Evolutionary conservation across 2,888 invertebrate genomes (phyloP).

Genomic region (Drosophila diplacantha): DNA sequence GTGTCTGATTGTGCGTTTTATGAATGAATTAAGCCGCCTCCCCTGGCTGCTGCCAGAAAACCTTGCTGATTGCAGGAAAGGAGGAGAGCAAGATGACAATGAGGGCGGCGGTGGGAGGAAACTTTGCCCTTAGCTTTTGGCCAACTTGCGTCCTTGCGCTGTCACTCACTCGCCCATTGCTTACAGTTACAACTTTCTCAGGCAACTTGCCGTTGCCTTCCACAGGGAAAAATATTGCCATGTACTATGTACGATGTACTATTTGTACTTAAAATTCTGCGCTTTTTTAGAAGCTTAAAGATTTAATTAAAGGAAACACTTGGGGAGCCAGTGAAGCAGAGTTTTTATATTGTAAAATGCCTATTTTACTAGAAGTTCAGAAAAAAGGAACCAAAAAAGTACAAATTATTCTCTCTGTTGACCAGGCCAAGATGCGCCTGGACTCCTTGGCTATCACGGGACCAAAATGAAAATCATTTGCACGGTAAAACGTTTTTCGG

Average conservation of each 20-base stretch:
- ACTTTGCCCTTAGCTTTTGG: slow-evolving; percentile 56
- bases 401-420: slow-evolving; percentile 6
- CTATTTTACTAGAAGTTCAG: background rate
- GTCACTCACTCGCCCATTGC: slow-evolving; percentile 43
- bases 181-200: slow-evolving; percentile 61
- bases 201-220: slow-evolving; percentile 5
- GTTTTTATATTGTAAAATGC: too few species aligned
- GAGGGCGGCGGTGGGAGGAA: slow-evolving; percentile 40
- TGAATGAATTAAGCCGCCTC: slow-evolving; percentile 53
- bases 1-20: slow-evolving; percentile 49
- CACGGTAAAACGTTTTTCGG: slow-evolving; percentile 71
- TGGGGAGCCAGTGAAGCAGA: too few species aligned
- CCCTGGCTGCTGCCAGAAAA: slow-evolving; percentile 2
- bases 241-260: background rate
- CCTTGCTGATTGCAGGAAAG: slow-evolving; percentile 25
- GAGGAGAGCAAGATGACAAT: slow-evolving; percentile 51
- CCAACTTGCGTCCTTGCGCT: slow-evolving; percentile 28
- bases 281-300: background rate
- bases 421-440: slow-evolving; percentile 12
- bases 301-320: background rate
- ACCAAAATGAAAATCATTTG: slow-evolving; percentile 68
- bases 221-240: slow-evolving; percentile 3
- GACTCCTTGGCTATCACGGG: slow-evolving; percentile 15
- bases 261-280: background rate
- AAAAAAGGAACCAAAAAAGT: background rate